These are phyloP conservation scores for Xerus rutilus DNA, from an alignment of 2,797 vertebrate species.

Conservation along the genomic window DNA sequence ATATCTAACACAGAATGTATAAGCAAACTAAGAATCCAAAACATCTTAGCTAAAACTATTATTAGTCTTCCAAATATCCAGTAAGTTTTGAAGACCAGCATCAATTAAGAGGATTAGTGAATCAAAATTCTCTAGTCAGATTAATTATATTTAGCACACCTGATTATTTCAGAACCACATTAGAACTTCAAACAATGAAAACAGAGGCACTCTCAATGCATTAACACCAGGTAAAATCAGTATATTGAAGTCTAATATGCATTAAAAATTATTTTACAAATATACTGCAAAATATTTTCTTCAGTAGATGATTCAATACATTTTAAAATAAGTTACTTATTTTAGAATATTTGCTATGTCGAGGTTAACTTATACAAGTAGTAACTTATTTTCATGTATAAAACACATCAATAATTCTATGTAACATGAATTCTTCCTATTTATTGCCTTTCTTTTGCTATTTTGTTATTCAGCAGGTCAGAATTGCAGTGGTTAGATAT, in stretches of 20 bases:
- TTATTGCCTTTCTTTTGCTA: neutral
- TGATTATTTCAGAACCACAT: neutral
- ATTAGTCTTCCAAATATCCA: neutral
- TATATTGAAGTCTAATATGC: neutral
- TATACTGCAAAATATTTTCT: neutral
- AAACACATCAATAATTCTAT: neutral
- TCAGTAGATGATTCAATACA: neutral
- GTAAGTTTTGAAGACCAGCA: neutral
- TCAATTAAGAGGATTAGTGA: neutral
- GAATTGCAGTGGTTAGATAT: neutral
- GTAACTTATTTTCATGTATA: neutral
- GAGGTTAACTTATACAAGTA: neutral
- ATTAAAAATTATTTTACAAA: neutral
- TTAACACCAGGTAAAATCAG: neutral
- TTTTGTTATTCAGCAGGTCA: conserved; percentile 9
- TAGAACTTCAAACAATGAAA: neutral
- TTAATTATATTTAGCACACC: neutral
- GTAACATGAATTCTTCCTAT: neutral
- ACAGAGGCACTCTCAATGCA: neutral
- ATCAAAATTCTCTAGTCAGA: neutral
- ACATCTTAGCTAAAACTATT: neutral
- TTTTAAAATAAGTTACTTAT: neutral
- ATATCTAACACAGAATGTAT: neutral
- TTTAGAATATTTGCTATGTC: neutral
- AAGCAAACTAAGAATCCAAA: neutral